Conservation (phyloP, 2,888 invertebrate species). For the Cetonia aurata region DNA sequence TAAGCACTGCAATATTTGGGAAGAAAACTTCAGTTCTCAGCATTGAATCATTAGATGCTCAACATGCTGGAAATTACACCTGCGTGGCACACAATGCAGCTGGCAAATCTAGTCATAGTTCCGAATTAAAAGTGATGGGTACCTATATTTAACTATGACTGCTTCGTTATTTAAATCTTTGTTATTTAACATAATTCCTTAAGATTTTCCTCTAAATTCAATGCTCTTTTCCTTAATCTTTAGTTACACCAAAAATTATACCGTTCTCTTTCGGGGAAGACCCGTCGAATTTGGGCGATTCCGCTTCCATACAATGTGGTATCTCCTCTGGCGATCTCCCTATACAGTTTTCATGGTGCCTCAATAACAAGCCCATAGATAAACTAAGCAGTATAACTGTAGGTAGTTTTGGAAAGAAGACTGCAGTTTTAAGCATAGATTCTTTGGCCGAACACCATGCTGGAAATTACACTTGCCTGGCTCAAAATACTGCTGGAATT, state of each 20-base stretch:
- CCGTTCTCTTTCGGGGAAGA: conserved; percentile 81
- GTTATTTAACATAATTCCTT: conserved; percentile 41
- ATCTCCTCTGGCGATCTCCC: conserved; percentile 83
- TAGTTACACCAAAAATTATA: conserved; percentile 82
- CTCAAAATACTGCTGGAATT: conserved; percentile 69
- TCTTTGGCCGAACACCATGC: conserved; percentile 69
- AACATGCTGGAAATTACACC: conserved; percentile 71
- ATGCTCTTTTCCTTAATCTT: neutral
- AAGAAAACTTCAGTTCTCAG: conserved; percentile 75
- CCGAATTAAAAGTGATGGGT: conserved; percentile 71
- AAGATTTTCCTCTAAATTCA: conserved; percentile 8
- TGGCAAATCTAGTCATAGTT: conserved; percentile 67
- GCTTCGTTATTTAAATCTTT: neutral
- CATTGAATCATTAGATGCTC: conserved; percentile 70
- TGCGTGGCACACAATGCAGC: conserved; percentile 70
- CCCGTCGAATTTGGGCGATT: conserved; percentile 70
- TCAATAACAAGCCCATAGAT: conserved; percentile 72
- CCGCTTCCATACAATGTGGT: conserved; percentile 69
- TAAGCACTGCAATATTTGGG: conserved; percentile 71
- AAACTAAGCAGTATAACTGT: conserved; percentile 67
- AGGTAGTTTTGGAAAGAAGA: conserved; percentile 74
- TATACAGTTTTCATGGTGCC: conserved; percentile 80
- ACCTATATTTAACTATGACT: conserved; percentile 53
- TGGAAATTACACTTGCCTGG: conserved; percentile 72
- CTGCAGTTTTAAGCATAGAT: conserved; percentile 74